These are phyloP conservation scores for Philypnodon macrostomus DNA, from an alignment of 2,797 vertebrate genomes.

Conservation along the genomic window DNA sequence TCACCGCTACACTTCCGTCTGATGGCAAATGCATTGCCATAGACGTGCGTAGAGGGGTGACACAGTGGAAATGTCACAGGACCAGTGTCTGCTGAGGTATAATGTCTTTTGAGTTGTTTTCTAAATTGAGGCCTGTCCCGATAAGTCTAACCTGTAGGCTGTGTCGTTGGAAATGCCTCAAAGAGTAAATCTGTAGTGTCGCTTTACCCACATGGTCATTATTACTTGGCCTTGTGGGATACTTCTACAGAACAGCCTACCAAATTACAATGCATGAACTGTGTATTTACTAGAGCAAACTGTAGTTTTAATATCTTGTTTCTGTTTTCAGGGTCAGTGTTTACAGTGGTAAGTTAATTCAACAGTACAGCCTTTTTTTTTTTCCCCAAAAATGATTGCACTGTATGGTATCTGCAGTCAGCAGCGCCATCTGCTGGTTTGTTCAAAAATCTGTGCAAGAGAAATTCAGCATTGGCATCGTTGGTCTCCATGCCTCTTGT, in stretches of 20 bases:
- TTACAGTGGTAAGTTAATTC: background rate
- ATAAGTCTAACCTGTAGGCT: constrained; percentile 37
- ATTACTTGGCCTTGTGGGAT: constrained; percentile 18
- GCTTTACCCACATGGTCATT: constrained; percentile 62
- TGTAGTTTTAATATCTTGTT: no score
- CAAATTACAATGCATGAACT: background rate
- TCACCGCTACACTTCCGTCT: background rate
- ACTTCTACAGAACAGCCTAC: constrained; percentile 47
- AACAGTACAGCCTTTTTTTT: no score
- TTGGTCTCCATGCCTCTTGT: constrained; percentile 74
- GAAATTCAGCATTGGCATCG: constrained; percentile 78
- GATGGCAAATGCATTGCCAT: background rate
- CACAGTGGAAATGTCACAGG: no score
- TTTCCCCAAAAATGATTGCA: constrained; percentile 26
- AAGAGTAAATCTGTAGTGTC: constrained; percentile 35
- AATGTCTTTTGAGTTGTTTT: no score
- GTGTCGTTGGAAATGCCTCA: constrained; percentile 65
- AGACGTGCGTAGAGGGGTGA: background rate
- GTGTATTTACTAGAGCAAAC: background rate
- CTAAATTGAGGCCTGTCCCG: constrained; percentile 57
- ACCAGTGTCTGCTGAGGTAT: no score
- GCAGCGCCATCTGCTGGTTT: constrained; percentile 72
- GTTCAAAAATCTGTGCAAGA: constrained; percentile 86
- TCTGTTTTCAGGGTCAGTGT: no score
- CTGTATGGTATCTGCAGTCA: constrained; percentile 87